Evolutionary conservation across 1,140 invertebrate genomes (phyloP).

Genomic region (Psilanteris sp.): DNA sequence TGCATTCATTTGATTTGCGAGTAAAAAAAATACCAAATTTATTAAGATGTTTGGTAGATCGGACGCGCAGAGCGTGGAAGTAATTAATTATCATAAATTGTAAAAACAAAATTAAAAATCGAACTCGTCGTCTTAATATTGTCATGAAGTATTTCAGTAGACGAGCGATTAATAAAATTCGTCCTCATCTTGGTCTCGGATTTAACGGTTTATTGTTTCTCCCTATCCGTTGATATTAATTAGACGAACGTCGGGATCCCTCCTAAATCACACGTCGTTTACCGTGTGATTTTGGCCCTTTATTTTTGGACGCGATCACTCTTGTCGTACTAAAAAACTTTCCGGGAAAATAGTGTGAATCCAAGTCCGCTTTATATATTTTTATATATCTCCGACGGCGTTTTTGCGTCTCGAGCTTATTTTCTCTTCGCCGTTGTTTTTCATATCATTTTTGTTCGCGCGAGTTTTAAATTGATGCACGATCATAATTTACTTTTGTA

Average conservation of each 20-base stretch:
- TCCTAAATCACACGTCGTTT: neutral
- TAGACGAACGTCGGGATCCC: constrained; percentile 5
- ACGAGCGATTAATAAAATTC: constrained; percentile 33
- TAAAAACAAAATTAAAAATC: too few relatives aligned
- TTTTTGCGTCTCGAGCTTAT: constrained; percentile 36
- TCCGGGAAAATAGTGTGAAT: constrained; percentile 30
- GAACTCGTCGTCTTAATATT: too few relatives aligned
- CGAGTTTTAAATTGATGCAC: constrained; percentile 15
- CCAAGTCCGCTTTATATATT: constrained; percentile 21
- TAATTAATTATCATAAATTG: too few relatives aligned
- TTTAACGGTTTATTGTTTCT: constrained; percentile 14
- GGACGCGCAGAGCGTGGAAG: too few relatives aligned
- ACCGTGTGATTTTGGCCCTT: constrained; percentile 11
- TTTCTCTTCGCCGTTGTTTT: constrained; percentile 27
- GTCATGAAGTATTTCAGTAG: too few relatives aligned
- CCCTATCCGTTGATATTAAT: constrained; percentile 10
- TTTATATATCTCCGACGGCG: constrained; percentile 24
- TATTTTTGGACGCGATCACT: constrained; percentile 45
- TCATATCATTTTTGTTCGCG: constrained; percentile 12
- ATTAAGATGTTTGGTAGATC: too few relatives aligned
- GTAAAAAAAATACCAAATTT: too few relatives aligned
- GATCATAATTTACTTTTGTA: constrained; percentile 33
- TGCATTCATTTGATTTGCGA: too few relatives aligned
- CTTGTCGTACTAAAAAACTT: constrained; percentile 21
- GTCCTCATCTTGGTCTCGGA: constrained; percentile 14